Conservation (phyloP, 1,140 invertebrate genomes). For the Drosophila tropicalis region DNA sequence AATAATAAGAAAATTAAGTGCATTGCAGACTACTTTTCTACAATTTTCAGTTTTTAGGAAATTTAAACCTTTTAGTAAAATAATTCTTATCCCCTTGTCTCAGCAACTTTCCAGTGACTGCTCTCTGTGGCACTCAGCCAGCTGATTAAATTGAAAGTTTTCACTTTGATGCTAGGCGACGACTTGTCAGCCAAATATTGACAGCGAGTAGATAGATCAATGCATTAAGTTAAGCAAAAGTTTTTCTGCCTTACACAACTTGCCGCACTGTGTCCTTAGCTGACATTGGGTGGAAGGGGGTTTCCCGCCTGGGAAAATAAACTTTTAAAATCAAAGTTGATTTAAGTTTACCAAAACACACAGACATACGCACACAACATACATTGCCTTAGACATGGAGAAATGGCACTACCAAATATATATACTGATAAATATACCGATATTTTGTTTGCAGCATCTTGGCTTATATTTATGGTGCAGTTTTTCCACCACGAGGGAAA, state of each 20-base stretch:
- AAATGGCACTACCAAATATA: not conserved
- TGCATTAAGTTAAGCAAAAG: constrained; percentile 66
- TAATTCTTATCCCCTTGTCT: not conserved
- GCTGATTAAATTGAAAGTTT: constrained; percentile 75
- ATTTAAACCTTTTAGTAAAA: not conserved
- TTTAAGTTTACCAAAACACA: constrained; percentile 54
- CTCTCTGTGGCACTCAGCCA: constrained; percentile 52
- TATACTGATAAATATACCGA: constrained; percentile 55
- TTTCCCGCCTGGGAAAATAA: constrained; percentile 51
- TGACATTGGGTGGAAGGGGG: not conserved
- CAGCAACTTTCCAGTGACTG: not conserved
- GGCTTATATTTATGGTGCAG: constrained; percentile 47
- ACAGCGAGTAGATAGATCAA: constrained; percentile 64
- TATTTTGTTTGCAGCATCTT: constrained; percentile 46
- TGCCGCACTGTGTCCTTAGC: constrained; percentile 35
- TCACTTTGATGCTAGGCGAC: constrained; percentile 34
- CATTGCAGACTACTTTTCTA: not conserved
- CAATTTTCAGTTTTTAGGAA: not conserved
- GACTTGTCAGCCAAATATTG: constrained; percentile 77
- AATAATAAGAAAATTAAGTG: not conserved
- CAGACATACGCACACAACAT: constrained; percentile 29
- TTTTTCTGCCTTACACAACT: constrained; percentile 40
- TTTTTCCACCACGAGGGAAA: constrained; percentile 16
- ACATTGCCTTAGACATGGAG: constrained; percentile 19
- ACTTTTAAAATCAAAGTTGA: constrained; percentile 74